phyloP scores from a whole-genome alignment of 1,140 invertebrate species.

The Sycophila sp. region DNA sequence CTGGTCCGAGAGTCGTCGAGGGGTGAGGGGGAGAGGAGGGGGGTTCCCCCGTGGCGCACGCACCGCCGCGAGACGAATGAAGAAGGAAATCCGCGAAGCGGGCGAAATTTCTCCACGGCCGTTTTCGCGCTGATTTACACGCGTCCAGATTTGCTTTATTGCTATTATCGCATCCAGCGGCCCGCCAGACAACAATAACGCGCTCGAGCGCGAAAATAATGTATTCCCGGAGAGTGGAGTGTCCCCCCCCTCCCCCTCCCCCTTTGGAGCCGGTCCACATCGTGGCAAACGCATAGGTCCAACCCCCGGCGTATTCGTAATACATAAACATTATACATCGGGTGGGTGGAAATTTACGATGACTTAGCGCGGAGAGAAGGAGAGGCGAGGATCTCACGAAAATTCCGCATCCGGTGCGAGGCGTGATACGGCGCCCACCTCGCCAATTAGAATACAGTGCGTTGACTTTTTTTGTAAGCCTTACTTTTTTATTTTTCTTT shows the following conservation, averaged over 20 bases:
- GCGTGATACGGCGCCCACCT: conserved; percentile 24
- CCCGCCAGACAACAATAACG: conserved; percentile 8
- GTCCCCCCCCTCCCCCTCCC: no score
- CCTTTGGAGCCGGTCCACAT: conserved; percentile 31
- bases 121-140: not conserved
- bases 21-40: no score
- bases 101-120: not conserved
- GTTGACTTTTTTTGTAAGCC: not conserved
- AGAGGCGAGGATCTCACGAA: conserved; percentile 12
- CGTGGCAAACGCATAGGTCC: conserved; percentile 23
- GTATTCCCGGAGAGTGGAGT: conserved; percentile 24
- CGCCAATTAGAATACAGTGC: conserved; percentile 28
- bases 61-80: not conserved
- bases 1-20: no score
- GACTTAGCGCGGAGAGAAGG: not conserved
- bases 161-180: not conserved
- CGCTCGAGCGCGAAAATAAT: conserved; percentile 11
- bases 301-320: conserved; percentile 12
- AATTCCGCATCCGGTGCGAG: conserved; percentile 25
- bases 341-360: conserved; percentile 50
- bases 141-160: not conserved
- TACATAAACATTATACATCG: conserved; percentile 43
- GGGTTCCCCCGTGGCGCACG: conserved; percentile 7
- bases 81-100: not conserved
- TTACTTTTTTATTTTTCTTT: not conserved